A percentile compares a stretch with the other conserved stretches of the same genome.
These are phyloP conservation scores for Drosophila quinaria DNA, from an alignment of 2,888 invertebrate genomes.

Conservation along the genomic window DNA sequence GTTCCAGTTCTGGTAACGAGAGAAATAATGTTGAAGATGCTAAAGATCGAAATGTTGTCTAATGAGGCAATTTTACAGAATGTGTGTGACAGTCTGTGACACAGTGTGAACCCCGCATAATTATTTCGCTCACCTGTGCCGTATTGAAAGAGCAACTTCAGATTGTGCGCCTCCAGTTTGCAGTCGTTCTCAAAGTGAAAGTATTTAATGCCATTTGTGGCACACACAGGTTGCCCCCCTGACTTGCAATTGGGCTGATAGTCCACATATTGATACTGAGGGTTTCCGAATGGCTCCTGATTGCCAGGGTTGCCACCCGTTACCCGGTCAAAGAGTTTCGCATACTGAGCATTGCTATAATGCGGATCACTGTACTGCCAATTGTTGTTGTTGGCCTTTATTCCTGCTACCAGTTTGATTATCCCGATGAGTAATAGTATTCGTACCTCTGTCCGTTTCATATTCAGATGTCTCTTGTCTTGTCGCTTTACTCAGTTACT, in stretches of 20 bases:
- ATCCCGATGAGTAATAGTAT: not conserved
- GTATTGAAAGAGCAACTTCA: conserved; percentile 62
- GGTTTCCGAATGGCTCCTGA: conserved; percentile 16
- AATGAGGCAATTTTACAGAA: too few species aligned
- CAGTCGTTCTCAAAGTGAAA: conserved; percentile 66
- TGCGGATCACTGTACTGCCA: conserved; percentile 49
- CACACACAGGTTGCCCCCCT: conserved; percentile 63
- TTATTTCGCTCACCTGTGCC: conserved; percentile 50
- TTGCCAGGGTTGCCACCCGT: not conserved
- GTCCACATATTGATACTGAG: conserved; percentile 68
- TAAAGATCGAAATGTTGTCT: not conserved
- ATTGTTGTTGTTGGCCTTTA: not conserved
- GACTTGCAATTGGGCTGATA: conserved; percentile 53
- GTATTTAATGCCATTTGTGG: conserved; percentile 54
- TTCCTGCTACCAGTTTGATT: not conserved
- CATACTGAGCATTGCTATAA: conserved; percentile 41
- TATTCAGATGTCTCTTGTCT: conserved; percentile 6
- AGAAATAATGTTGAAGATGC: too few species aligned
- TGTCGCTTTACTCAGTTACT: not conserved
- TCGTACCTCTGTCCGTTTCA: conserved; percentile 1
- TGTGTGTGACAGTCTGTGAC: too few species aligned
- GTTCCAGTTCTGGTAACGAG: conserved; percentile 49
- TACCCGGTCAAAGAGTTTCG: conserved; percentile 40
- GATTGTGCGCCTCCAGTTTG: conserved; percentile 62
- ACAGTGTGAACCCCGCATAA: too few species aligned